Percentiles rank a stretch among this genome's conserved stretches.
Evolutionary conservation across 2,113 vertebrate species (phyloP).

Genomic region (Urocynchramus pylzowi): DNA sequence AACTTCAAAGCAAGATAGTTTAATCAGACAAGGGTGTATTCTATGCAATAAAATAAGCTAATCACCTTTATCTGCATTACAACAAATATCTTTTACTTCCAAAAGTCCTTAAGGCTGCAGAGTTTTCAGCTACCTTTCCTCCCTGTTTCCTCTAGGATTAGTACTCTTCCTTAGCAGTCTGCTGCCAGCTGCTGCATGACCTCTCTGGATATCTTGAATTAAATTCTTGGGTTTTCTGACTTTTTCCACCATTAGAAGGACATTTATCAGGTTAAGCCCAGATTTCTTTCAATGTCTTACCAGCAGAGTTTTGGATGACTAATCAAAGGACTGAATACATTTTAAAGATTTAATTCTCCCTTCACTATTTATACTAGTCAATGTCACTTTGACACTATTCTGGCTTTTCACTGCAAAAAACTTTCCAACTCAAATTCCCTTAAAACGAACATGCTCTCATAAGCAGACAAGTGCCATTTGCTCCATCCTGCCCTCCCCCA

Average conservation of each 20-base stretch:
- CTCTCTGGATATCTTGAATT: neutral
- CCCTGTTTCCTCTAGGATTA: neutral
- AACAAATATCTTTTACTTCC: neutral
- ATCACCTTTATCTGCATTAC: neutral
- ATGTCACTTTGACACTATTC: conserved; percentile 41
- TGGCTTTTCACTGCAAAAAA: neutral
- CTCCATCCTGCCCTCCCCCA: neutral
- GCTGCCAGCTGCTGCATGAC: neutral
- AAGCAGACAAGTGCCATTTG: neutral
- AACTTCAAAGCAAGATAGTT: neutral
- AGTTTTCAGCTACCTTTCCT: neutral
- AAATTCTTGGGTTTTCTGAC: neutral
- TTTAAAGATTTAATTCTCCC: conserved; percentile 19
- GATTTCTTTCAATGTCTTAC: conserved; percentile 28
- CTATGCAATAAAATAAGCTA: neutral
- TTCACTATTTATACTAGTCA: conserved; percentile 26
- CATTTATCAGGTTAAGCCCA: conserved; percentile 49
- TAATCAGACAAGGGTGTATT: neutral
- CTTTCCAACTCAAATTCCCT: conserved; percentile 1
- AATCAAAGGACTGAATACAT: conserved; percentile 35
- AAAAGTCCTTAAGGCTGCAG: neutral
- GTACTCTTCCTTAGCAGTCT: neutral
- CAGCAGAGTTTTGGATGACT: conserved; percentile 34
- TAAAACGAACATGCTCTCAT: neutral
- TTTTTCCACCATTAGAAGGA: neutral